A percentile compares a stretch with the other conserved stretches of the same genome.
phyloP scores from a whole-genome alignment of 2,888 invertebrate genomes.

The Sarcophaga variegata region DNA sequence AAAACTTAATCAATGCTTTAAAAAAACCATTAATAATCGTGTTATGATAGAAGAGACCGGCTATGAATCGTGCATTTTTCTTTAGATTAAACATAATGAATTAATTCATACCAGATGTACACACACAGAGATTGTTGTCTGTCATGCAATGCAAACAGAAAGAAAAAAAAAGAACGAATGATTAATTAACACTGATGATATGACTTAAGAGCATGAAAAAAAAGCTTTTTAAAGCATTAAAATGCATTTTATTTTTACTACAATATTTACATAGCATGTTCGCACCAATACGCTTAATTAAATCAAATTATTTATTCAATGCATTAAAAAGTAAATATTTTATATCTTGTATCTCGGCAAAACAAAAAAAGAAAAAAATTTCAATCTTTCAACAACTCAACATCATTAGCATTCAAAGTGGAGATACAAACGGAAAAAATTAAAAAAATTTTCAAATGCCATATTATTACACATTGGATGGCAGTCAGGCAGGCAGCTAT shows the following conservation, averaged over 20 bases:
- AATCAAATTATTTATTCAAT: slow-evolving; percentile 11
- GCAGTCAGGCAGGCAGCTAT: neutral
- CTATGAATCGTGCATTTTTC: neutral
- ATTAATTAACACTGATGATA: neutral
- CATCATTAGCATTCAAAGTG: slow-evolving; percentile 7
- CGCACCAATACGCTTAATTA: slow-evolving; percentile 26
- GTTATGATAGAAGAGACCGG: too few species aligned
- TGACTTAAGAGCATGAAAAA: neutral
- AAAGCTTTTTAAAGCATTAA: neutral
- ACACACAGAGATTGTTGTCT: neutral
- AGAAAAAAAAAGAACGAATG: neutral
- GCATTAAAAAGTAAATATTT: neutral
- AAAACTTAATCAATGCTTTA: too few species aligned
- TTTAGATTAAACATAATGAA: neutral
- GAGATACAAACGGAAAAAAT: neutral
- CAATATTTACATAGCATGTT: slow-evolving; percentile 9
- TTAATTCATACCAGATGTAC: neutral
- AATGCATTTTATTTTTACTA: neutral
- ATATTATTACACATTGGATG: slow-evolving; percentile 1
- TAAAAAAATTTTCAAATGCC: slow-evolving; percentile 12
- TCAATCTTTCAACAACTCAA: slow-evolving; percentile 1
- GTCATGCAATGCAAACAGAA: neutral
- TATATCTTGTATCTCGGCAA: neutral
- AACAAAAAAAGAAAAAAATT: neutral
- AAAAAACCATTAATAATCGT: too few species aligned